A percentile compares a stretch with the other conserved stretches of the same genome.
Conservation (phyloP, 1,140 invertebrate species). For the Aphelinus certus region DNA sequence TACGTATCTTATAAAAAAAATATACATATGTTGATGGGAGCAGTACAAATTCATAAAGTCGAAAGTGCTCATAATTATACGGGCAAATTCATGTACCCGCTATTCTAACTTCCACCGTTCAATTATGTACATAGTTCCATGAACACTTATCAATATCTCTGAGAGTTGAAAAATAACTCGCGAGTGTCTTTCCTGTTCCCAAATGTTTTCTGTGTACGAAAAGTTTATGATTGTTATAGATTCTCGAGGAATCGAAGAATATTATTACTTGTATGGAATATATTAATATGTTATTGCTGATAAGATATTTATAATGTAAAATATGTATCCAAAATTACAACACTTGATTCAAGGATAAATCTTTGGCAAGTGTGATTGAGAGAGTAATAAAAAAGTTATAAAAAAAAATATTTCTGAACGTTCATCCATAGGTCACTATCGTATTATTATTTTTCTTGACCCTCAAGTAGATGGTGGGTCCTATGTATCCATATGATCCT, state of each 20-base stretch:
- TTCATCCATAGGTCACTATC: no score
- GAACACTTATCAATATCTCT: no score
- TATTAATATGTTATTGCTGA: constrained; percentile 29
- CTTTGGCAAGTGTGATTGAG: constrained; percentile 18
- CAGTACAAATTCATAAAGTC: no score
- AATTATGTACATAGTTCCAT: constrained; percentile 8
- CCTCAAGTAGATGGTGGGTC: no score
- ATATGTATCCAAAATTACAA: constrained; percentile 20
- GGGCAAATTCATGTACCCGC: no score
- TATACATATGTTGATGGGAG: no score
- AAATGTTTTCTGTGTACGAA: constrained; percentile 10
- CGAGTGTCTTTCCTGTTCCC: constrained; percentile 7
- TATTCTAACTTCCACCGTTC: no score
- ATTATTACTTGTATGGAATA: constrained; percentile 19
- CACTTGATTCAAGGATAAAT: not conserved
- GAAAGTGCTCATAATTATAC: no score
- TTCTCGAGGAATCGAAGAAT: constrained; percentile 7
- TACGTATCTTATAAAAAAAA: no score
- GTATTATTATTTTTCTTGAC: no score
- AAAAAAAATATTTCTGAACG: no score
- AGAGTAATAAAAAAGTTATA: not conserved
- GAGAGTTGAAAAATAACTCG: constrained; percentile 3
- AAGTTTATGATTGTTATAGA: constrained; percentile 25
- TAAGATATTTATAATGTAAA: constrained; percentile 21
- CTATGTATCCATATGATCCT: no score